Conservation (phyloP, 2,797 vertebrate genomes). For the Hoplostethus atlanticus region DNA sequence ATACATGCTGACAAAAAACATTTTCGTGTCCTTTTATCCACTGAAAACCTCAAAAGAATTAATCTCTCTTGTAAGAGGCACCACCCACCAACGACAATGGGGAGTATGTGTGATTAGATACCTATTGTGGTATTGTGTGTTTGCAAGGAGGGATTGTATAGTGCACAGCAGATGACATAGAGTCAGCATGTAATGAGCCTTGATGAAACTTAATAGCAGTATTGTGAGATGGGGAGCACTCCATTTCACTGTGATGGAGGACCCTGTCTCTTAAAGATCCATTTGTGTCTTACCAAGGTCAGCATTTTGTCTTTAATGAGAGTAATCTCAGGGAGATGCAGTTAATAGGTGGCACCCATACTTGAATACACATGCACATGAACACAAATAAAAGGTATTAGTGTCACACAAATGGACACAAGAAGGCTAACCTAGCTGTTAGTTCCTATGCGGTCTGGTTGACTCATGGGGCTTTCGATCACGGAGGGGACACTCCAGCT, state of each 20-base stretch:
- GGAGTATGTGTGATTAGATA: constrained; percentile 36
- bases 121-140: constrained; percentile 46
- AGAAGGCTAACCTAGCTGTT: background rate
- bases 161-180: constrained; percentile 66
- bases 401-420: constrained; percentile 18
- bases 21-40: constrained; percentile 12
- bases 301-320: constrained; percentile 74
- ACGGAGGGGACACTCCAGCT: background rate
- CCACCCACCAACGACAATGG: constrained; percentile 19
- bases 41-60: constrained; percentile 27
- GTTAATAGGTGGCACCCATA: constrained; percentile 54
- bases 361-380: constrained; percentile 41
- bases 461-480: background rate
- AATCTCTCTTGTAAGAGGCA: constrained; percentile 33
- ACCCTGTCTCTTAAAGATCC: constrained; percentile 77
- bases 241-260: constrained; percentile 78
- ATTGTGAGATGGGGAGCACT: constrained; percentile 72
- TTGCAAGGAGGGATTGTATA: constrained; percentile 57
- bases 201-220: constrained; percentile 81
- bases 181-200: constrained; percentile 77
- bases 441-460: background rate
- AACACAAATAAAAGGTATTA: constrained; percentile 38
- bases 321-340: constrained; percentile 49
- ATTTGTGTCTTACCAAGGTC: constrained; percentile 78
- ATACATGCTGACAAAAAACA: background rate